phyloP scores from a whole-genome alignment of 2,113 vertebrate genomes.

The Polypterus bichir region DNA sequence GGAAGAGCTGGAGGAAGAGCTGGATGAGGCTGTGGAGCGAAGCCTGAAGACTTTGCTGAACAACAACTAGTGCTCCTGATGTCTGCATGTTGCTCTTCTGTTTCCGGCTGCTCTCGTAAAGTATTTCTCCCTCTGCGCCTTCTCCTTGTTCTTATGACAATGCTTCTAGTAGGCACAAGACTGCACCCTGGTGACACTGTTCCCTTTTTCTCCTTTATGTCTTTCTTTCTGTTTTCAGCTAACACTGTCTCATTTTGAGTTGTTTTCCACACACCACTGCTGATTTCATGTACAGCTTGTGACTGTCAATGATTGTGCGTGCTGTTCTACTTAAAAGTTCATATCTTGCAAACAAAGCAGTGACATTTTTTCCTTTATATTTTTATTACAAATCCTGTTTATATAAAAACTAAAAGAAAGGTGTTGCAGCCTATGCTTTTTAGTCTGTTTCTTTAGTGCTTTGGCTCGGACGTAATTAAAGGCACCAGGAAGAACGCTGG shows the following conservation, averaged over 20 bases:
- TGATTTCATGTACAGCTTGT: conserved; percentile 68
- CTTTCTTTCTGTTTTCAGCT: too few species aligned
- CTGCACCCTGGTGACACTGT: too few species aligned
- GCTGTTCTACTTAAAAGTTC: conserved; percentile 55
- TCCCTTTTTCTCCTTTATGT: too few species aligned
- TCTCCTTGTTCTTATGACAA: too few species aligned
- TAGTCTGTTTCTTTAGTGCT: conserved; percentile 12
- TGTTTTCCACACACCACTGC: conserved; percentile 26
- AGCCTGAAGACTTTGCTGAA: conserved; percentile 87
- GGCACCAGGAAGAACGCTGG: too few species aligned
- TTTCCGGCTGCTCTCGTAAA: conserved; percentile 13
- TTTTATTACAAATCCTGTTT: conserved; percentile 59
- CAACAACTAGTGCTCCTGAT: conserved; percentile 57
- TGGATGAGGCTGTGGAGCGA: conserved; percentile 91
- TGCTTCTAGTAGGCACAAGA: too few species aligned
- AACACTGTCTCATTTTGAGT: too few species aligned
- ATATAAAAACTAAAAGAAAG: conserved; percentile 37
- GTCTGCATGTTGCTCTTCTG: conserved; percentile 45
- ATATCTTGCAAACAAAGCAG: conserved; percentile 51
- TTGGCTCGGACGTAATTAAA: too few species aligned
- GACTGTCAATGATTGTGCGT: conserved; percentile 68
- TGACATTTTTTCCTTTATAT: conserved; percentile 51
- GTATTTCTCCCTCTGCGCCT: neutral
- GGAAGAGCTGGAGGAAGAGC: conserved; percentile 92
- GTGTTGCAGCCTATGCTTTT: conserved; percentile 40